A percentile compares a stretch with the other conserved stretches of the same genome.
These are phyloP conservation scores for Hemiprocne comata DNA, from an alignment of 2,113 vertebrate genomes.

Conservation along the genomic window DNA sequence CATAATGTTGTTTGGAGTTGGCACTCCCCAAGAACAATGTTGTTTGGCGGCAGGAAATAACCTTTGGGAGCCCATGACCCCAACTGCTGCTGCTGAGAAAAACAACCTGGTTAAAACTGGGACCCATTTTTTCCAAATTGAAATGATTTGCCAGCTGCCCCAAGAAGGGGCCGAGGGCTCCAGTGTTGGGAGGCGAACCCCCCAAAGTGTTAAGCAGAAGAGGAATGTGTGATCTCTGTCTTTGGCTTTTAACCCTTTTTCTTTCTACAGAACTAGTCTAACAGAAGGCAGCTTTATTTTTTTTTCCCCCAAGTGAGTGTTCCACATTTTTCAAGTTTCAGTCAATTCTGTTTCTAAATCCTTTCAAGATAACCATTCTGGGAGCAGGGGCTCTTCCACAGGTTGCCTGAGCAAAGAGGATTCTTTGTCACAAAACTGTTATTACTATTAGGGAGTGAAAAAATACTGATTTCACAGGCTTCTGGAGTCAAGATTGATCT, in stretches of 20 bases:
- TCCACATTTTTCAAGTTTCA: slow-evolving; percentile 24
- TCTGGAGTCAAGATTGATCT: background rate
- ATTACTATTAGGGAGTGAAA: background rate
- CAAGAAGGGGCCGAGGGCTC: background rate
- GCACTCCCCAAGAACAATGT: slow-evolving; percentile 25
- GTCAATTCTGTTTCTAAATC: background rate
- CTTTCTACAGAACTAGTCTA: background rate
- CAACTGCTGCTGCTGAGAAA: background rate
- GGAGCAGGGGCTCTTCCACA: background rate
- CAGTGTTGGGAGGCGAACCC: background rate
- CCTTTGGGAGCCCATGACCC: background rate
- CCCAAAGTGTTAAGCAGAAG: background rate
- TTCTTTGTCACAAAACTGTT: background rate
- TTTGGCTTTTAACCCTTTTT: background rate
- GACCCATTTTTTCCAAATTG: background rate
- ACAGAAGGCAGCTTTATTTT: background rate
- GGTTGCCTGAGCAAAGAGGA: background rate
- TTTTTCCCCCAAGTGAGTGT: background rate
- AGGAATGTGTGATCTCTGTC: background rate
- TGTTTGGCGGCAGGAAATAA: slow-evolving; percentile 46
- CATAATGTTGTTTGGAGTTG: background rate
- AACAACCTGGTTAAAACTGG: background rate
- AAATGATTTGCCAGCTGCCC: background rate
- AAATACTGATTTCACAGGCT: background rate
- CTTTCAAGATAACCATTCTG: background rate